These are phyloP conservation scores for Ochotona princeps DNA, from an alignment of 2,113 vertebrate species.

Conservation along the genomic window DNA sequence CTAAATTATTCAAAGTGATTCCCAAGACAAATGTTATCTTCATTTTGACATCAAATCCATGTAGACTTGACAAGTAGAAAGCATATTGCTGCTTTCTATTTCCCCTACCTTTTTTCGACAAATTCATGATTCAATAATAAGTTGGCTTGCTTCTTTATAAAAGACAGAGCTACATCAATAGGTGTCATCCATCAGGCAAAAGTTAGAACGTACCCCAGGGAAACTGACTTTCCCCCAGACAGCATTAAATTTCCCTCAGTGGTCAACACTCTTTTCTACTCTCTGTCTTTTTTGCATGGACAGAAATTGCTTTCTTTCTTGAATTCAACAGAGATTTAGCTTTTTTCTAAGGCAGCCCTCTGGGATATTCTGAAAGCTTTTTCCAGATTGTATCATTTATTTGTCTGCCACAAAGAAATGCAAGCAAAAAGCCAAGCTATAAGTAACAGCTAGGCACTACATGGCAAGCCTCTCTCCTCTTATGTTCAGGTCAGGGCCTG, in stretches of 20 bases:
- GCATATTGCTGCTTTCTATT: conserved; percentile 40
- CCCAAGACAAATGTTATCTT: conserved; percentile 69
- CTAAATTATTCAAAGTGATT: conserved; percentile 75
- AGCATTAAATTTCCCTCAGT: conserved; percentile 59
- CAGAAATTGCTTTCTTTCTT: conserved; percentile 68
- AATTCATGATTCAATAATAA: conserved; percentile 58
- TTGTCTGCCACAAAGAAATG: conserved; percentile 68
- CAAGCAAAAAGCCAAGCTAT: conserved; percentile 51
- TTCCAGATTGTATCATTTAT: conserved; percentile 71
- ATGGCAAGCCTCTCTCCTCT: background rate
- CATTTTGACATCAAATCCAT: conserved; percentile 68
- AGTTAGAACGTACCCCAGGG: conserved; percentile 51
- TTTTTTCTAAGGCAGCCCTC: conserved; percentile 63
- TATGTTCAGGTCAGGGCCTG: conserved; percentile 42
- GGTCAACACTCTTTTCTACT: conserved; percentile 46
- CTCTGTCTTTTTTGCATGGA: background rate
- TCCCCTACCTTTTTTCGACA: conserved; percentile 50
- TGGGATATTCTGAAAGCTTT: conserved; percentile 69
- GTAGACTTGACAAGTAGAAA: conserved; percentile 65
- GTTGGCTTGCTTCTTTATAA: conserved; percentile 58
- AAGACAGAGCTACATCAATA: conserved; percentile 53
- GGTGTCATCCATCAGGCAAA: conserved; percentile 55
- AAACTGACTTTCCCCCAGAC: conserved; percentile 52
- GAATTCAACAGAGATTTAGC: conserved; percentile 63
- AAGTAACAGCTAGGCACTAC: conserved; percentile 49